Evolutionary conservation across 2,113 vertebrate genomes (phyloP).

Genomic region (Aspiorhynchus laticeps): DNA sequence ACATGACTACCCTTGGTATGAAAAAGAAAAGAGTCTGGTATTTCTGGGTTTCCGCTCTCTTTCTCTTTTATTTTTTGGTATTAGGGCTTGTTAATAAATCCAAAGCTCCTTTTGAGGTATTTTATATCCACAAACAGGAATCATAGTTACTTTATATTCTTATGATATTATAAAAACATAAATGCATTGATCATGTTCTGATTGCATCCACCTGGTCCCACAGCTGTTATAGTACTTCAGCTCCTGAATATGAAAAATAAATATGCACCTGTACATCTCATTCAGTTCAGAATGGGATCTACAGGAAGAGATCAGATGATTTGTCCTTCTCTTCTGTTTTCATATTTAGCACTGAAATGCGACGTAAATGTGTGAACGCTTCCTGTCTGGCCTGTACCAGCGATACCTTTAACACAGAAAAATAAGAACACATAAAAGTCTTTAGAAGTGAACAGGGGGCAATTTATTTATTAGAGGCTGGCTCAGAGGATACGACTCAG

Average conservation of each 20-base stretch:
- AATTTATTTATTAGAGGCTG: conserved; percentile 63
- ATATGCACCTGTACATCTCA: conserved; percentile 32
- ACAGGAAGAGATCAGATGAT: conserved; percentile 21
- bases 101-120: conserved; percentile 60
- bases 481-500: conserved; percentile 44
- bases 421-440: conserved; percentile 58
- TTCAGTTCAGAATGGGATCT: conserved; percentile 34
- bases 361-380: conserved; percentile 34
- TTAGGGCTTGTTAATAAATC: conserved; percentile 68
- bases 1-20: background rate
- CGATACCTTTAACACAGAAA: conserved; percentile 55
- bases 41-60: background rate
- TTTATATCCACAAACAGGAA: conserved; percentile 59
- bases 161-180: conserved; percentile 66
- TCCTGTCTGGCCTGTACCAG: conserved; percentile 23
- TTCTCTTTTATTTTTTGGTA: conserved; percentile 69
- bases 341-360: conserved; percentile 41
- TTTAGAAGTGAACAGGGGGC: conserved; percentile 45
- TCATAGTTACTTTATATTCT: conserved; percentile 18
- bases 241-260: conserved; percentile 39
- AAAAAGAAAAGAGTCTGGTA: conserved; percentile 5
- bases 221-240: conserved; percentile 37
- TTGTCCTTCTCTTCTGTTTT: conserved; percentile 40
- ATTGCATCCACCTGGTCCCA: conserved; percentile 68
- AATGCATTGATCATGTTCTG: conserved; percentile 57